Percentiles rank a stretch among this genome's conserved stretches.
Conservation (phyloP, 2,113 vertebrate genomes). For the Corydoras sp. region DNA sequence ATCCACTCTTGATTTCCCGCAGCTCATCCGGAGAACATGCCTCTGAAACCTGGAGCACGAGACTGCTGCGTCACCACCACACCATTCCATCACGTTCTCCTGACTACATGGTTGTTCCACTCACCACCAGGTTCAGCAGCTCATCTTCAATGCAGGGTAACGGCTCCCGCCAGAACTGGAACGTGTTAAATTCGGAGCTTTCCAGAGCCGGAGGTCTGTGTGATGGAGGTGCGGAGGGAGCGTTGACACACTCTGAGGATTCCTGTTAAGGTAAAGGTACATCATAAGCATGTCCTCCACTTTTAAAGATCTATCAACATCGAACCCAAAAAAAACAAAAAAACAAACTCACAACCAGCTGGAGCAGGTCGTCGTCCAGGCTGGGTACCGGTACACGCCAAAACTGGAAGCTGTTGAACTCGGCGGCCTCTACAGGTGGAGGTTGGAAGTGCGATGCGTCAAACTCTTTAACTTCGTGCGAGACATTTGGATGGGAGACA, state of each 20-base stretch:
- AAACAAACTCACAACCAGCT: slow-evolving; percentile 45
- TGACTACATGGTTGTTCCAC: slow-evolving; percentile 21
- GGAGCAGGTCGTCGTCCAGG: slow-evolving; percentile 72
- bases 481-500: background rate
- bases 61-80: too few relatives aligned
- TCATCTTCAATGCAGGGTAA: slow-evolving; percentile 70
- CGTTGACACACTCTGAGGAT: slow-evolving; percentile 28
- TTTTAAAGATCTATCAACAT: too few relatives aligned
- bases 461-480: too few relatives aligned
- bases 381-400: slow-evolving; percentile 77
- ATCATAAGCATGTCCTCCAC: too few relatives aligned
- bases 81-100: background rate
- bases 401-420: slow-evolving; percentile 80
- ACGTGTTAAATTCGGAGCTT: slow-evolving; percentile 66
- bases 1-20: slow-evolving; percentile 36
- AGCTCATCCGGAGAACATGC: background rate
- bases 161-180: slow-evolving; percentile 82
- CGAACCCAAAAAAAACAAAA: background rate
- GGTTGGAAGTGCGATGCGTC: background rate
- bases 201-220: background rate
- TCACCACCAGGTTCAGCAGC: slow-evolving; percentile 72
- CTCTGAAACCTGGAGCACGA: background rate
- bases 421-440: background rate
- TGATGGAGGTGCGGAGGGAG: background rate
- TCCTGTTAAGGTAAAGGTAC: background rate